Percentiles rank a stretch among this genome's conserved stretches.
phyloP scores from a whole-genome alignment of 2,888 invertebrate species.

The Drosophila sordidapex region DNA sequence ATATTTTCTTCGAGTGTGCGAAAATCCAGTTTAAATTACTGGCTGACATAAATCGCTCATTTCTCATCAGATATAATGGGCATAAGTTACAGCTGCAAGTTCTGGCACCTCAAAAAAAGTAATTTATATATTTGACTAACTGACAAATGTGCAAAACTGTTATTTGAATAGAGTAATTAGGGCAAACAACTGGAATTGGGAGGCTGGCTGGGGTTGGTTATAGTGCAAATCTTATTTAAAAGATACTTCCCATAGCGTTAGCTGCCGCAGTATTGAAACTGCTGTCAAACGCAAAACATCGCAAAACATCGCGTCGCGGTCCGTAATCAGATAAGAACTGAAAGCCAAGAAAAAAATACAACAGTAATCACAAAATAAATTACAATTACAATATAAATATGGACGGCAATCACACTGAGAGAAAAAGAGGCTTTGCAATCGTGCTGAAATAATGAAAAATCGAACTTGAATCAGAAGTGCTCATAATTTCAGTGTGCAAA shows the following conservation, averaged over 20 bases:
- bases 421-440: not conserved
- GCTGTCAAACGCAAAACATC: conserved; percentile 62
- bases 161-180: not conserved
- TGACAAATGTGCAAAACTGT: conserved; percentile 4
- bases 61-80: not conserved
- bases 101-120: not conserved
- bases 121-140: not conserved
- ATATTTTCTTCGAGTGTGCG: not conserved
- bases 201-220: not conserved
- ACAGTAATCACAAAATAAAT: not conserved
- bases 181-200: not conserved
- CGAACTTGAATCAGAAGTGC: not conserved
- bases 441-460: not conserved
- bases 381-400: not conserved
- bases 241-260: conserved; percentile 19
- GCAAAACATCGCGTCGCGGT: conserved; percentile 49
- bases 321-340: conserved; percentile 37
- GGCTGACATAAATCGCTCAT: not conserved
- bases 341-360: not conserved
- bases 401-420: not conserved
- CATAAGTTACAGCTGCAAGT: conserved; percentile 10
- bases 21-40: not conserved
- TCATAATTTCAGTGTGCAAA: not conserved
- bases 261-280: conserved; percentile 42
- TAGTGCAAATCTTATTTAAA: conserved; percentile 43